Conservation (phyloP, 2,888 invertebrate genomes). For the Acanthococcus lagerstroemiae region DNA sequence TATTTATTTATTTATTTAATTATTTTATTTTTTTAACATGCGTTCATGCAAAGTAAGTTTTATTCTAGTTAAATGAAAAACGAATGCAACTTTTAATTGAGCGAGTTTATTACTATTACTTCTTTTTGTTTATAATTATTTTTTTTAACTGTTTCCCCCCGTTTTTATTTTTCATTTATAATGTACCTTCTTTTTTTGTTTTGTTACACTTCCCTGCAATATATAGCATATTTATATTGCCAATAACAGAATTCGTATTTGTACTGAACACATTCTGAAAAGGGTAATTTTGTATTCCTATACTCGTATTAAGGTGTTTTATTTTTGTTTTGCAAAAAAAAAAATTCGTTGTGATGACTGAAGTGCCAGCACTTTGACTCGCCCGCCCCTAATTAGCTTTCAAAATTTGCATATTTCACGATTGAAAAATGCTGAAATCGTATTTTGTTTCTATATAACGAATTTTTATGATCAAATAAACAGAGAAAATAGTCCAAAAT, state of each 20-base stretch:
- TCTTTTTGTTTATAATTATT: neutral
- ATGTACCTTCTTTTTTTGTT: neutral
- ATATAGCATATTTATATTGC: too few species aligned
- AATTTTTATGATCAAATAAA: slow-evolving; percentile 7
- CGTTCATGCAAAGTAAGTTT: slow-evolving; percentile 4
- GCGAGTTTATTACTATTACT: slow-evolving; percentile 7
- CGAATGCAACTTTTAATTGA: slow-evolving; percentile 6
- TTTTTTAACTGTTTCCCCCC: neutral
- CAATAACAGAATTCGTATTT: slow-evolving; percentile 2
- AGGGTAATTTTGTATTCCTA: slow-evolving; percentile 9
- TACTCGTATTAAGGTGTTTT: neutral
- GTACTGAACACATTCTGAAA: slow-evolving; percentile 1
- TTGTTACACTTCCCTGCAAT: too few species aligned
- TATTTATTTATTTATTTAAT: slow-evolving; percentile 4
- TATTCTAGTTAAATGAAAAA: slow-evolving; percentile 8
- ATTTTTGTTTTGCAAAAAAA: neutral
- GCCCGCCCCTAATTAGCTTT: too few species aligned
- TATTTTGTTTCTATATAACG: too few species aligned
- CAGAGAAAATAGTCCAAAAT: too few species aligned
- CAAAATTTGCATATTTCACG: too few species aligned
- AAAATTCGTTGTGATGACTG: neutral
- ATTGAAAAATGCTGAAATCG: too few species aligned
- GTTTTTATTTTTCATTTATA: neutral
- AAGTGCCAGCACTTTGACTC: slow-evolving; percentile 1
- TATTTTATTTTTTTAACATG: slow-evolving; percentile 12